Evolutionary conservation across 2,888 invertebrate species (phyloP).

Genomic region (Parnassius glacialis): DNA sequence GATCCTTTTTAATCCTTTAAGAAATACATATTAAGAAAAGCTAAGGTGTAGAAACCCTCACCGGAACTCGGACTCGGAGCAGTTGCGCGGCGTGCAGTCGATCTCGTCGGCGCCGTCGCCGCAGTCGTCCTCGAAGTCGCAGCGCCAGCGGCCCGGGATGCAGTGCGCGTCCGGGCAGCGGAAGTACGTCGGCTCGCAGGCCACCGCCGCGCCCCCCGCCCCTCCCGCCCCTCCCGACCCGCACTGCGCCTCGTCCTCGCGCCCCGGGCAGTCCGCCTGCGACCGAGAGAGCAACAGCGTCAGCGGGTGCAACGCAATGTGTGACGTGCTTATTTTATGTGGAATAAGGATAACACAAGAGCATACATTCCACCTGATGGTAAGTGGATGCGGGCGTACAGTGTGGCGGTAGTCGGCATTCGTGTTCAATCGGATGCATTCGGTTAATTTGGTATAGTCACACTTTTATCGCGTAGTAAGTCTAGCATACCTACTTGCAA

Average conservation of each 20-base stretch:
- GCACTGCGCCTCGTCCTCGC: slow-evolving; percentile 51
- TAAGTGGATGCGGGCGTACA: too few relatives aligned
- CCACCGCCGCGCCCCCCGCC: slow-evolving; percentile 76
- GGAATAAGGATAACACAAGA: too few relatives aligned
- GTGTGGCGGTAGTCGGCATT: too few relatives aligned
- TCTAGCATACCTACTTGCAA: too few relatives aligned
- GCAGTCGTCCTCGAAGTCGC: slow-evolving; percentile 89
- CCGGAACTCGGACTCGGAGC: slow-evolving; percentile 87
- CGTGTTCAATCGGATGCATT: too few relatives aligned
- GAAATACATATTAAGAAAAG: too few relatives aligned
- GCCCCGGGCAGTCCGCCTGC: slow-evolving; percentile 86
- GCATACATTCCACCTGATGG: too few relatives aligned
- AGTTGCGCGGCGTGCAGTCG: slow-evolving; percentile 84
- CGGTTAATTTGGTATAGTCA: too few relatives aligned
- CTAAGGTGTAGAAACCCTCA: slow-evolving; percentile 30
- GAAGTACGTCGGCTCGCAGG: slow-evolving; percentile 91
- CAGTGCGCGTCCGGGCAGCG: slow-evolving; percentile 85
- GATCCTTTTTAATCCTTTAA: too few relatives aligned
- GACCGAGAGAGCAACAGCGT: slow-evolving; percentile 40
- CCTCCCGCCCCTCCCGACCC: slow-evolving; percentile 64
- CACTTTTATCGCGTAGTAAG: too few relatives aligned
- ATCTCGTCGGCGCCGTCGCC: slow-evolving; percentile 89
- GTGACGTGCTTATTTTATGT: too few relatives aligned
- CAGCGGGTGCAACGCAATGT: slow-evolving; percentile 59
- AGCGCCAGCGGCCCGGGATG: slow-evolving; percentile 88